Conservation (phyloP, 2,888 invertebrate genomes). For the Plagodis pulveraria region DNA sequence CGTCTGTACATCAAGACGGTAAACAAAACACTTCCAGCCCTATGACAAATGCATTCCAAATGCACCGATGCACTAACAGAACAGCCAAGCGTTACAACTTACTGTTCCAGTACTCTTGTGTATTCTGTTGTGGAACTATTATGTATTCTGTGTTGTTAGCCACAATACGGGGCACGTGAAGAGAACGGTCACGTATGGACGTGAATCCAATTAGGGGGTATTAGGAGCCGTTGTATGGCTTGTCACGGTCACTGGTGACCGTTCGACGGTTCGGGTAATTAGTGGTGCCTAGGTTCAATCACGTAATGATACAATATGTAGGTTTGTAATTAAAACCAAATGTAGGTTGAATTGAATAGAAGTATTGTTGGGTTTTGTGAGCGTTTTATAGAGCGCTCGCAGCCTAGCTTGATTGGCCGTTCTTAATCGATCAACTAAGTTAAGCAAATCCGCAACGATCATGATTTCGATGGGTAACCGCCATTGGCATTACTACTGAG, state of each 20-base stretch:
- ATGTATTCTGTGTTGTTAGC: slow-evolving; percentile 4
- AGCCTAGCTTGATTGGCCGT: no score
- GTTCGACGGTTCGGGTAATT: neutral
- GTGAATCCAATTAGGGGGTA: slow-evolving; percentile 26
- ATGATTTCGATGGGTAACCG: no score
- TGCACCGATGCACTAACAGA: slow-evolving; percentile 16
- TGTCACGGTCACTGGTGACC: slow-evolving; percentile 7
- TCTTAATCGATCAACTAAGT: no score
- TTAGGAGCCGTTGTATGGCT: slow-evolving; percentile 23
- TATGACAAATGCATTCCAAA: slow-evolving; percentile 22
- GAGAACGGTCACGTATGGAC: slow-evolving; percentile 10
- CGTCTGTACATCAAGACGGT: neutral
- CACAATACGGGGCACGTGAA: slow-evolving; percentile 23
- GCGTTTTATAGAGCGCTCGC: no score
- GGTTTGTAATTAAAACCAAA: neutral
- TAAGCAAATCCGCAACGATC: no score
- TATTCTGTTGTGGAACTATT: no score
- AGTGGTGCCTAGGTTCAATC: neutral
- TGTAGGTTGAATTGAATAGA: no score
- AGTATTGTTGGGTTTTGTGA: no score
- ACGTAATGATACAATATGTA: neutral
- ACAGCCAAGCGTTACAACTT: slow-evolving; percentile 12
- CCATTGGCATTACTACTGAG: no score
- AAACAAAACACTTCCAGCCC: slow-evolving; percentile 3
- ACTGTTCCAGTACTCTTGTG: slow-evolving; percentile 2